These are phyloP conservation scores for Proisotoma minuta DNA, from an alignment of 2,888 invertebrate genomes.

Conservation along the genomic window DNA sequence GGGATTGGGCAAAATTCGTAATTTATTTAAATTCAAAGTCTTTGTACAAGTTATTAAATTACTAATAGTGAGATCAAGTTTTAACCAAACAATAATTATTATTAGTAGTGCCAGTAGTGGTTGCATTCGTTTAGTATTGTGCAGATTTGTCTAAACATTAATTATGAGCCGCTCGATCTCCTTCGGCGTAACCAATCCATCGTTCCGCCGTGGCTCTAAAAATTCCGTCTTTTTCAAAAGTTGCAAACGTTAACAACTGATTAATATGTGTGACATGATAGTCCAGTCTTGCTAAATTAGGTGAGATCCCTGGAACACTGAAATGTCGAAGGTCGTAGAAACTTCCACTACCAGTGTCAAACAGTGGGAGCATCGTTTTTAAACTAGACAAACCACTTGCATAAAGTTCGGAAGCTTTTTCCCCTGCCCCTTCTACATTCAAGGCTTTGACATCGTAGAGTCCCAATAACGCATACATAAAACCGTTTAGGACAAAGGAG, in stretches of 20 bases:
- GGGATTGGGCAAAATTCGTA: too few species aligned
- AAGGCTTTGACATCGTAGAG: constrained; percentile 88
- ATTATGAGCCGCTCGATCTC: constrained; percentile 90
- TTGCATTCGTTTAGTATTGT: too few species aligned
- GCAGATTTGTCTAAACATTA: too few species aligned
- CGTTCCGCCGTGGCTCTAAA: constrained; percentile 77
- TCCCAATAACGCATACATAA: constrained; percentile 93
- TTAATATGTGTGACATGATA: constrained; percentile 98
- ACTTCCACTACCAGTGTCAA: constrained; percentile 91
- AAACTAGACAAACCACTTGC: constrained; percentile 80
- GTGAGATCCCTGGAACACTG: constrained; percentile 72
- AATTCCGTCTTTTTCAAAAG: constrained; percentile 67
- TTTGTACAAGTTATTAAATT: too few species aligned
- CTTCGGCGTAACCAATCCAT: constrained; percentile 93
- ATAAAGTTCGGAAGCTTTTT: constrained; percentile 70
- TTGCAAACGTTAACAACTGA: constrained; percentile 58
- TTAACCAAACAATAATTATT: too few species aligned
- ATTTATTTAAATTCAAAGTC: too few species aligned
- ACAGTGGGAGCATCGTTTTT: constrained; percentile 79
- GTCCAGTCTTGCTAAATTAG: constrained; percentile 96
- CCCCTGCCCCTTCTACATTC: constrained; percentile 63
- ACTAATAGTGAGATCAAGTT: too few species aligned
- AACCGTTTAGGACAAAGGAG: constrained; percentile 94
- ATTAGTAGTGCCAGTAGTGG: too few species aligned
- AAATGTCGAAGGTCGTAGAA: constrained; percentile 94